Evolutionary conservation across 2,113 vertebrate genomes (phyloP).

Genomic region (Caretta caretta): DNA sequence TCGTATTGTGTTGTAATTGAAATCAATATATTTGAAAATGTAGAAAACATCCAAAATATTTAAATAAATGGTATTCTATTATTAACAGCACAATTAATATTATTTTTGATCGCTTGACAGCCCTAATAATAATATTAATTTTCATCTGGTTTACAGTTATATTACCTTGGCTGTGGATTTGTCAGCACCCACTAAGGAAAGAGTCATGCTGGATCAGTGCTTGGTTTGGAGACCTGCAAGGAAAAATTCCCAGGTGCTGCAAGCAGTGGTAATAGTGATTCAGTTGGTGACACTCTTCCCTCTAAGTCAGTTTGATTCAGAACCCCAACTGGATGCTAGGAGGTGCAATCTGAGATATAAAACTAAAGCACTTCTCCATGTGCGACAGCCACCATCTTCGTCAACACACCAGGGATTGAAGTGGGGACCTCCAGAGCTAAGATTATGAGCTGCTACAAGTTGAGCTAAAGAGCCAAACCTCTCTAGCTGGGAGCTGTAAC

Average conservation of each 20-base stretch:
- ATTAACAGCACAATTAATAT: too few species aligned
- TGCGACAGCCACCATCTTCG: background rate
- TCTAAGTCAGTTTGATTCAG: background rate
- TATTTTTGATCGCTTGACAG: too few species aligned
- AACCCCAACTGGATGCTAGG: background rate
- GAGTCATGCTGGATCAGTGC: conserved; percentile 59
- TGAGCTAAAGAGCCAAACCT: background rate
- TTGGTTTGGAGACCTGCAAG: background rate
- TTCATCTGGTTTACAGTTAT: conserved; percentile 61
- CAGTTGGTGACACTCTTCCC: background rate
- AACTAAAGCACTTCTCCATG: background rate
- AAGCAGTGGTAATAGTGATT: background rate
- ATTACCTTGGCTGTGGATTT: conserved; percentile 42
- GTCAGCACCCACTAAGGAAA: conserved; percentile 55
- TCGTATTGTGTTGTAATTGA: too few species aligned
- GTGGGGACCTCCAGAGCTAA: background rate
- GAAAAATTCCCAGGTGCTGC: background rate
- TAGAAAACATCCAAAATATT: too few species aligned
- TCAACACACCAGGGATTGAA: background rate
- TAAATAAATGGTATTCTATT: too few species aligned
- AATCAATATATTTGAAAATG: too few species aligned
- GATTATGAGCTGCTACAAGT: background rate
- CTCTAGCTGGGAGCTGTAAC: background rate
- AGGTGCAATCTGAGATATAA: background rate
- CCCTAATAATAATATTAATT: conserved; percentile 52